phyloP scores from a whole-genome alignment of 2,888 invertebrate species.

The Timema cristinae region DNA sequence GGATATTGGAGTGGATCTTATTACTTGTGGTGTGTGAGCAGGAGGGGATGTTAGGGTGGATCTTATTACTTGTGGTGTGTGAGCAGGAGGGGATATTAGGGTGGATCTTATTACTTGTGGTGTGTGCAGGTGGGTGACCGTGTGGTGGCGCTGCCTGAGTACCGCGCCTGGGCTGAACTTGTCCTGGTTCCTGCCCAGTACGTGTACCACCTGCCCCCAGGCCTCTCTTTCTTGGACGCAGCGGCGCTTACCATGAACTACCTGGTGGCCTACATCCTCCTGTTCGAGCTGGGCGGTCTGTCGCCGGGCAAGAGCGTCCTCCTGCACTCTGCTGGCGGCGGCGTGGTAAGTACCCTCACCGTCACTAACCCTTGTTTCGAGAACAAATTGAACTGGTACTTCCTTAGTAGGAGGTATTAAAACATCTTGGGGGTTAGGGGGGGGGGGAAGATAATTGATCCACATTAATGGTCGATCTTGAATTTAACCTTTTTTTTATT shows the following conservation, averaged over 20 bases:
- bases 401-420: no score
- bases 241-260: constrained; percentile 83
- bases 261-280: constrained; percentile 77
- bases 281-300: constrained; percentile 78
- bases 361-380: not conserved
- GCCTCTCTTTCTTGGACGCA: constrained; percentile 73
- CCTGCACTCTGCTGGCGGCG: constrained; percentile 82
- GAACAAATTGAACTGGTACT: not conserved
- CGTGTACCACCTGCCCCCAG: constrained; percentile 72
- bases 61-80: no score
- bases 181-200: constrained; percentile 75
- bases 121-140: constrained; percentile 65
- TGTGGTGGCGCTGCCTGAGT: constrained; percentile 81
- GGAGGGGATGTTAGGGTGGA: no score
- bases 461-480: no score
- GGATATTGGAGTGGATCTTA: no score
- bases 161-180: constrained; percentile 81
- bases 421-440: no score
- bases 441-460: no score
- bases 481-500: no score
- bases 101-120: not conserved
- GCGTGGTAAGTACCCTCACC: constrained; percentile 71
- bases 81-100: no score
- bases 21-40: no score
- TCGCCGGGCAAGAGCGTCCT: constrained; percentile 74